These are phyloP conservation scores for Pituophis catenifer DNA, from an alignment of 2,113 vertebrate species.

Conservation along the genomic window DNA sequence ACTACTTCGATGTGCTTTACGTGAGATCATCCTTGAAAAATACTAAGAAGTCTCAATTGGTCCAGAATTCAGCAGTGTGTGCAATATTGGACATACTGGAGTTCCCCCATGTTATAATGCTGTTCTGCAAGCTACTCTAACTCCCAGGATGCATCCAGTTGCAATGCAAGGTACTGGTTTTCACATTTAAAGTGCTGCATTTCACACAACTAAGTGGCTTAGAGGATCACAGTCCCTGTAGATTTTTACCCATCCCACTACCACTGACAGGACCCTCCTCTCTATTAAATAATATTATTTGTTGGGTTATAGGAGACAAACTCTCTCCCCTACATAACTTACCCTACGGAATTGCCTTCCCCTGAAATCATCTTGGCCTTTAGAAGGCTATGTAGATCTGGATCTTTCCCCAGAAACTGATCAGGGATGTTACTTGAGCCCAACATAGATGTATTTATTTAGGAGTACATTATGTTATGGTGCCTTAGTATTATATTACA, in stretches of 20 bases:
- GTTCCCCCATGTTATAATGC: background rate
- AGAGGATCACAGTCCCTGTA: background rate
- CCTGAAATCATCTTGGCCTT: background rate
- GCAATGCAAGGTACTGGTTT: background rate
- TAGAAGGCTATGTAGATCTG: background rate
- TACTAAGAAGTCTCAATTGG: background rate
- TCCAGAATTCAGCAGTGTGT: background rate
- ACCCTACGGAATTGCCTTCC: background rate
- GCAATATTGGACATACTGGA: background rate
- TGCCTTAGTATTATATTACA: background rate
- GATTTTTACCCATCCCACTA: background rate
- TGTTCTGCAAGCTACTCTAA: background rate
- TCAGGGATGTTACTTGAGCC: background rate
- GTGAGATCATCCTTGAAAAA: background rate
- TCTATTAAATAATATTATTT: background rate
- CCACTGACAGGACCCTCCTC: background rate
- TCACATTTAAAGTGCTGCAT: background rate
- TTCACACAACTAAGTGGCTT: background rate
- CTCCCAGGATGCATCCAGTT: background rate
- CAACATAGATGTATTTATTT: background rate
- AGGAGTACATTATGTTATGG: background rate
- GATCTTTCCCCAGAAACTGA: background rate
- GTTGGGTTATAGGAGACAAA: background rate
- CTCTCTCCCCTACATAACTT: background rate
- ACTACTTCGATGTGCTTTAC: background rate